These are phyloP conservation scores for Nanger granti DNA, from an alignment of 2,113 vertebrate species.

Conservation along the genomic window DNA sequence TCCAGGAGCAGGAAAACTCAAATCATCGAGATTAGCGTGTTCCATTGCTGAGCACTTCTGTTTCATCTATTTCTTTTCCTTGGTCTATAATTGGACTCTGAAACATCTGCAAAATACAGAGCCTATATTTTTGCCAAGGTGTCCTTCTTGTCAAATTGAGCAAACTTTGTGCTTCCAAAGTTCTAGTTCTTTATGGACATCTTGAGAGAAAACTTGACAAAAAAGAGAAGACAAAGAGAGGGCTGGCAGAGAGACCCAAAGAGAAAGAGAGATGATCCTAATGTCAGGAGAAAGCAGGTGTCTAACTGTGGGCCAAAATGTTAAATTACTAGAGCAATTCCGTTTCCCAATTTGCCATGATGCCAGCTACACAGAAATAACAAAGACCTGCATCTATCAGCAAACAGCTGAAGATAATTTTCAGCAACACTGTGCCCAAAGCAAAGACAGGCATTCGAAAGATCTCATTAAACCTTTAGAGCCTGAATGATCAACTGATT, in stretches of 20 bases:
- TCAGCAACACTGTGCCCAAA: slow-evolving; percentile 57
- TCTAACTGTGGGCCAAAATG: slow-evolving; percentile 56
- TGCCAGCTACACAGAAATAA: slow-evolving; percentile 56
- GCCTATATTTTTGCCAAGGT: background rate
- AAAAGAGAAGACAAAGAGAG: background rate
- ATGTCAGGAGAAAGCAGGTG: slow-evolving; percentile 41
- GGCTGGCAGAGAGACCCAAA: background rate
- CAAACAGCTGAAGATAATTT: slow-evolving; percentile 74
- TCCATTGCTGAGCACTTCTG: background rate
- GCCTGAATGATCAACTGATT: slow-evolving; percentile 68
- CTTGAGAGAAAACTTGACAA: background rate
- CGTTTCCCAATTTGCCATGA: slow-evolving; percentile 24
- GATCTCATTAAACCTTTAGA: slow-evolving; percentile 64
- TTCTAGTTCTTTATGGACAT: background rate
- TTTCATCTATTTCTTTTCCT: background rate
- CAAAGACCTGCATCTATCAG: slow-evolving; percentile 60
- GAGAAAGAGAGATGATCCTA: background rate
- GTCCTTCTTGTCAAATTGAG: background rate
- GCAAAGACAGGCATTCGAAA: slow-evolving; percentile 52
- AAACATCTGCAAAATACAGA: slow-evolving; percentile 8
- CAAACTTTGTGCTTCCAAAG: background rate
- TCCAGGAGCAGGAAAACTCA: background rate
- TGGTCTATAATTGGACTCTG: background rate
- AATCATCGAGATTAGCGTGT: background rate
- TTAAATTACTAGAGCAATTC: slow-evolving; percentile 64